Base-by-base conservation (phyloP, 1,140 invertebrate genomes). In the Pseudomyrmex dendroicus region DNA sequence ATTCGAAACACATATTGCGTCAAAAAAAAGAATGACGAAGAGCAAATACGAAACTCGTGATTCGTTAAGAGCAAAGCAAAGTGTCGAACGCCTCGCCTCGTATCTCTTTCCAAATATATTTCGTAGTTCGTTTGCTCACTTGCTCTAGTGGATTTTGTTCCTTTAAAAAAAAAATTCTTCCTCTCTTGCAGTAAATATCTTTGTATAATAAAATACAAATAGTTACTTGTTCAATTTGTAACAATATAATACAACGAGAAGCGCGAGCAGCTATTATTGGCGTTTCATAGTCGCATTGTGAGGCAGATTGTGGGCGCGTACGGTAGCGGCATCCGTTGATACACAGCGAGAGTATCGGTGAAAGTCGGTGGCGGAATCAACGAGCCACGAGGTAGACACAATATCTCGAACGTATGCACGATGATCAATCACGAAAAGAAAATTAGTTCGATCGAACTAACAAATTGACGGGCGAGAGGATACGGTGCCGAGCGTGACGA, bases 391-490 rank as follows among this genome's bases (percentile, higher is more conserved):
- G 22, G 54, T 35, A 17, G 73, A 25, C 9, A n/a, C 17, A 54
- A 44, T 56, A 64, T 66, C 5, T 8, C 13, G 52, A 25, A 35
- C 2, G 20, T 44, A n/a, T n/a, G 2, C n/a, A 35, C 9, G 25
- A 67, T 67, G 25, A 77, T 77, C 9, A 67, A 77, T 77, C 17
- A 22, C 8, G 48, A 56, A 12, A 77, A 77, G 61, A 67, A 63
- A 56, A 77, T 77, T 77, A 56, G 48, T 54, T 66, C 8, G n/a
- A 54, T 64, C n/a, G 46, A 59, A 8, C 7, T 54, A 66, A 54
- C 5, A 66, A 74, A 12, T 13, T 25, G n/a, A 66, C 35, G 9
- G 20, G 8, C 17, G 73, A 20, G 44, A 25, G 50, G 25, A 17
- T 66, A 50, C 17, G 15, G 20, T 12, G 12, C 2, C 54, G 48